phyloP scores from a whole-genome alignment of 1,140 invertebrate genomes.

The Leptinotarsa undecemlineata region DNA sequence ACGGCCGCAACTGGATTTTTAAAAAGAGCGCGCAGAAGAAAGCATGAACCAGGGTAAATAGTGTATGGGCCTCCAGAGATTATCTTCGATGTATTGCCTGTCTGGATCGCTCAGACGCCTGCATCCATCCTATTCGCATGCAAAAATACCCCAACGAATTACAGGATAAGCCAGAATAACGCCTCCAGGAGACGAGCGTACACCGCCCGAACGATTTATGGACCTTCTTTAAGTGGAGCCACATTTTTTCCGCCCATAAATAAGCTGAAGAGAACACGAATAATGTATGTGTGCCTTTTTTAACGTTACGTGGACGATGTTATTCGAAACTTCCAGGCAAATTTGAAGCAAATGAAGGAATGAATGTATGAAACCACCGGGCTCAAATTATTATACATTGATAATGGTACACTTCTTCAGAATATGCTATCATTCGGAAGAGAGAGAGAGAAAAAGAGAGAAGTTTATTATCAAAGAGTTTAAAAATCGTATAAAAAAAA shows the following conservation, averaged over 20 bases:
- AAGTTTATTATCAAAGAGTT: too few species aligned
- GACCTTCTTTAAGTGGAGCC: conserved; percentile 33
- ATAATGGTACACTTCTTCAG: too few species aligned
- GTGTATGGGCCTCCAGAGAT: conserved; percentile 45
- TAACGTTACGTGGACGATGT: background rate
- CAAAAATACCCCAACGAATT: conserved; percentile 45
- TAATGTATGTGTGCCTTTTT: conserved; percentile 17
- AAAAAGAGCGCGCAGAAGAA: background rate
- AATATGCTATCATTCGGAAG: too few species aligned
- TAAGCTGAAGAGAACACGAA: conserved; percentile 13
- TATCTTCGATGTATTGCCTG: conserved; percentile 46
- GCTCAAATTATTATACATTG: too few species aligned
- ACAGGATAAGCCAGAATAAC: conserved; percentile 41
- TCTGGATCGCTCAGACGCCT: conserved; percentile 48
- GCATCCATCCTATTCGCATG: conserved; percentile 48
- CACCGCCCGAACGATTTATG: conserved; percentile 43
- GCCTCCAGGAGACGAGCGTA: conserved; percentile 43
- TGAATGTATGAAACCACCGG: too few species aligned
- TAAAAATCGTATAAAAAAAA: too few species aligned
- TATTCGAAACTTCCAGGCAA: too few species aligned
- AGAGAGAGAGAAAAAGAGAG: too few species aligned
- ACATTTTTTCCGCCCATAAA: conserved; percentile 24
- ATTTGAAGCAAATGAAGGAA: too few species aligned
- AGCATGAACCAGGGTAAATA: conserved; percentile 36
- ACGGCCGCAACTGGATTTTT: background rate